phyloP scores from a whole-genome alignment of 2,888 invertebrate genomes.

The Nezara viridula region DNA sequence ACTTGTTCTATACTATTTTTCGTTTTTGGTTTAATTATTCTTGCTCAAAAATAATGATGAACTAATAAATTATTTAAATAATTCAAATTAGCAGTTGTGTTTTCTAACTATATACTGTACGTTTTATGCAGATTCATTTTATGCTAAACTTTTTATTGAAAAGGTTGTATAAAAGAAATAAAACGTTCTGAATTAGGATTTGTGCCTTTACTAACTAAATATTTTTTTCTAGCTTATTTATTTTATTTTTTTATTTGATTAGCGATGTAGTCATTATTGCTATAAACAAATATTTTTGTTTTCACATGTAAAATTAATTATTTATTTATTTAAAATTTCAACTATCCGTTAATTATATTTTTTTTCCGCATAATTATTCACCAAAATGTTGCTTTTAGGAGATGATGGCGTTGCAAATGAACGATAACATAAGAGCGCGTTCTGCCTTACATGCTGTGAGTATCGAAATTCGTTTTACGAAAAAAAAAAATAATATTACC shows the following conservation, averaged over 20 bases:
- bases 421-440: conserved; percentile 6
- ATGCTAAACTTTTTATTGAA: too few relatives aligned
- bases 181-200: too few relatives aligned
- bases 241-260: too few relatives aligned
- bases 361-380: conserved; percentile 24
- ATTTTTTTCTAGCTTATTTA: neutral
- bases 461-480: neutral
- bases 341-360: neutral
- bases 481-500: too few relatives aligned
- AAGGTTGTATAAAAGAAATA: too few relatives aligned
- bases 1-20: neutral
- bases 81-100: too few relatives aligned
- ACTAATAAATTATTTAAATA: too few relatives aligned
- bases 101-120: too few relatives aligned
- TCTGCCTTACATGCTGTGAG: neutral
- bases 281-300: neutral
- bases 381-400: neutral
- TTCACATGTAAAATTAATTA: neutral
- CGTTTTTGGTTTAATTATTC: neutral
- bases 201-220: too few relatives aligned
- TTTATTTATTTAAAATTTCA: neutral
- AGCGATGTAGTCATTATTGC: neutral
- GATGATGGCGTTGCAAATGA: neutral
- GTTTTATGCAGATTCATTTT: too few relatives aligned
- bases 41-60: too few relatives aligned